phyloP scores from a whole-genome alignment of 1,140 invertebrate genomes.

The Drosophila ananassae region DNA sequence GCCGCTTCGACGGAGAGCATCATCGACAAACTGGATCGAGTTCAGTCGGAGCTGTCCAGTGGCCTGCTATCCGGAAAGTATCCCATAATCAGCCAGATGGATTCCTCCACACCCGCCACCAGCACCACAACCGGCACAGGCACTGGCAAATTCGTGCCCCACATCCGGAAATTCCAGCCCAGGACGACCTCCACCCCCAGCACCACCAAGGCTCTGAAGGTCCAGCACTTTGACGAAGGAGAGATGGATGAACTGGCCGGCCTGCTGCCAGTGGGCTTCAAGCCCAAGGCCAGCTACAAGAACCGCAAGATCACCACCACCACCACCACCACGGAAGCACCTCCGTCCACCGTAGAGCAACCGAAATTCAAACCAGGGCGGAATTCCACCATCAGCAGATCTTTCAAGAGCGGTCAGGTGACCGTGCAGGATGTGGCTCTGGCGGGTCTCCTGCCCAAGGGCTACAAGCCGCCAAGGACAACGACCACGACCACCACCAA shows the following conservation, averaged over 20 bases:
- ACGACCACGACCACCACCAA: constrained; percentile 81
- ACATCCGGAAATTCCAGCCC: constrained; percentile 85
- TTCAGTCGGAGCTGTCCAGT: constrained; percentile 91
- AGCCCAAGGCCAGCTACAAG: constrained; percentile 85
- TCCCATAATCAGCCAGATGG: constrained; percentile 79
- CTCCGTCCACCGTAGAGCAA: constrained; percentile 15
- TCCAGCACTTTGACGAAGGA: constrained; percentile 88
- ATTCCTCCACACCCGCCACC: constrained; percentile 61
- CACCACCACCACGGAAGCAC: constrained; percentile 82
- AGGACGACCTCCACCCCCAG: constrained; percentile 85
- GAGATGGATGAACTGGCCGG: constrained; percentile 87
- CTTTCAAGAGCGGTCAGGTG: constrained; percentile 73
- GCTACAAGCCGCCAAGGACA: constrained; percentile 86
- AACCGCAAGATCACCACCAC: constrained; percentile 86
- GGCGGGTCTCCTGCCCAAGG: constrained; percentile 86
- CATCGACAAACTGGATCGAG: constrained; percentile 92
- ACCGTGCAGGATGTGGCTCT: constrained; percentile 83
- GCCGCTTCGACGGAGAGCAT: constrained; percentile 88
- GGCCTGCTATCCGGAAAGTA: constrained; percentile 89
- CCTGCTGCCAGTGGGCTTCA: constrained; percentile 87
- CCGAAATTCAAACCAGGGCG: constrained; percentile 60
- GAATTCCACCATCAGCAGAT: constrained; percentile 80
- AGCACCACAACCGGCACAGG: constrained; percentile 48
- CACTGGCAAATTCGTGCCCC: constrained; percentile 58
- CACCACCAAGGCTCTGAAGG: constrained; percentile 85